Base-by-base conservation (phyloP, 1,140 invertebrate species). In the Propsilocerus akamusi region DNA sequence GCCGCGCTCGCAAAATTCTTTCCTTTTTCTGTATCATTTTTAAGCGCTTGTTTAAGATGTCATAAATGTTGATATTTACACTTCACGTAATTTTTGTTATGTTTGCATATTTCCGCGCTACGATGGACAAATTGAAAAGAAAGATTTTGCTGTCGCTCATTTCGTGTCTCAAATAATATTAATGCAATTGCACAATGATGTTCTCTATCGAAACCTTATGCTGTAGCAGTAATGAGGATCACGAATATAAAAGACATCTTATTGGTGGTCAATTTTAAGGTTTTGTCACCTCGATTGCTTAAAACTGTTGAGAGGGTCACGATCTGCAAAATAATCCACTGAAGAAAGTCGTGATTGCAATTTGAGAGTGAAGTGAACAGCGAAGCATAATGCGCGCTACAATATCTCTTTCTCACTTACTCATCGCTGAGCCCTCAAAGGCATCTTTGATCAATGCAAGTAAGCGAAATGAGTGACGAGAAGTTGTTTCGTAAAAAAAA, bases 361-460 rank as follows among this genome's bases (percentile, higher is more conserved):
- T 20, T 41, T 20, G 5, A 41, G 14, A 41, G 17, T 17, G 34
- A 41, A 41, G 14, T 41, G 34, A 41, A 20, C 34, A 41, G 10
- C 34, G 34, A 41, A 41, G 22, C 22, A 17, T 20, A 41, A 41
- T 41, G 34, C 34, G 17, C 11, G 6, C 17, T 41, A 5, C 34
- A 41, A 41, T n/a, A n/a, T n/a, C n/a, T n/a, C n/a, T n/a, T n/a
- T n/a, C n/a, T n/a, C n/a, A n/a, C n/a, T n/a, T n/a, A n/a, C n/a
- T n/a, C n/a, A n/a, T n/a, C n/a, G n/a, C n/a, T n/a, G n/a, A n/a
- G 34, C 22, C 14, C 34, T 41, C 7, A 20, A 20, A 41, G 34
- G 34, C 34, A 41, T 41, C 17, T 41, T 41, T 41, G 22, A 41
- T 41, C 34, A 41, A 41, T 41, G 34, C 34, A 41, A 41, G 22